These are phyloP conservation scores for Gambusia affinis DNA, from an alignment of 2,113 vertebrate species.

Conservation along the genomic window DNA sequence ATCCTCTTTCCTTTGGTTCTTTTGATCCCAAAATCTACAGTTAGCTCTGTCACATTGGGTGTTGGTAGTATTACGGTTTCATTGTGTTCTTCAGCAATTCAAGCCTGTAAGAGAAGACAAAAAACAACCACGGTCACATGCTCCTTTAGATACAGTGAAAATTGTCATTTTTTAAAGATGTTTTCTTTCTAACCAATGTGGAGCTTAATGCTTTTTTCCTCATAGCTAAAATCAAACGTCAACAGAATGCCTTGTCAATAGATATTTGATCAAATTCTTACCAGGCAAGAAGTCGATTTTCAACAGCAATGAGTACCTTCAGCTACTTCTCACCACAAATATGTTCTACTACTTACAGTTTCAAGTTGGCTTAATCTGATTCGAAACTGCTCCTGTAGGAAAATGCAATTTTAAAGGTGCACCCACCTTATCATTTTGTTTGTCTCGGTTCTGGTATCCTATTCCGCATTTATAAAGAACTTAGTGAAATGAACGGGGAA, in stretches of 20 bases:
- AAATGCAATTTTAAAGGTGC: not conserved
- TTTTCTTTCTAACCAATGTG: not conserved
- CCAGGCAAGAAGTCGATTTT: too few relatives aligned
- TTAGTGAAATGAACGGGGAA: not conserved
- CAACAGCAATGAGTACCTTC: too few relatives aligned
- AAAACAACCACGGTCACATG: not conserved
- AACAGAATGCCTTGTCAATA: not conserved
- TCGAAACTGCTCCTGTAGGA: not conserved
- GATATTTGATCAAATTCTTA: not conserved
- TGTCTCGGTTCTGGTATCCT: not conserved
- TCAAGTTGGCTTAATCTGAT: not conserved
- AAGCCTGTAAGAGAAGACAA: conserved; percentile 1
- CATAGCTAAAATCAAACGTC: too few relatives aligned
- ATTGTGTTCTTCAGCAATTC: not conserved
- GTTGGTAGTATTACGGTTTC: not conserved
- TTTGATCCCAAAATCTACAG: not conserved
- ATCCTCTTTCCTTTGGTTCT: not conserved
- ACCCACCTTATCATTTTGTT: not conserved
- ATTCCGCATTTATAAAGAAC: not conserved
- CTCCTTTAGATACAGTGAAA: not conserved
- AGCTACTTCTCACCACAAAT: too few relatives aligned
- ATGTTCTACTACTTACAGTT: not conserved
- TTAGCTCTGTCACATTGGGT: not conserved
- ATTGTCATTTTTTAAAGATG: not conserved
- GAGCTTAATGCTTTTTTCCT: too few relatives aligned